Conservation (phyloP, 2,113 vertebrate genomes). For the Mesocricetus auratus region DNA sequence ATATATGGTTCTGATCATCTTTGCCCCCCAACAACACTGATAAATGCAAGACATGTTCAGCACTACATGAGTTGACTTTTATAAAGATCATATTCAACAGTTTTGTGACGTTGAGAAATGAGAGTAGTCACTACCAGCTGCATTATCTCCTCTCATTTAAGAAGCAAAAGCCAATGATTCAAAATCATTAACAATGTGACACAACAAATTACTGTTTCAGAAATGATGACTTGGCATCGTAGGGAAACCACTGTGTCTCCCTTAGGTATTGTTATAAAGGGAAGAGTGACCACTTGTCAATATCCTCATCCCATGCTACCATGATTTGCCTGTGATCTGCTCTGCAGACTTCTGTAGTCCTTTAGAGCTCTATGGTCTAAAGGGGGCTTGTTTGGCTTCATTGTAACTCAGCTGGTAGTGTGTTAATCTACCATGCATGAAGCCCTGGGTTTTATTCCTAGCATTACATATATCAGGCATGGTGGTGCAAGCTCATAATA, state of each 20-base stretch:
- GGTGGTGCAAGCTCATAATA: not conserved
- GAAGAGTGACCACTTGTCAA: not conserved
- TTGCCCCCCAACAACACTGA: conserved; percentile 21
- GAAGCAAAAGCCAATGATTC: conserved; percentile 1
- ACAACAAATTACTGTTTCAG: not conserved
- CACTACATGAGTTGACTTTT: not conserved
- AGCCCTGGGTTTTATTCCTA: not conserved
- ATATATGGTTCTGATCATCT: conserved; percentile 11
- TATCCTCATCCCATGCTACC: not conserved
- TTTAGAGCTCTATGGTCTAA: not conserved
- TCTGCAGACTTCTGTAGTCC: not conserved
- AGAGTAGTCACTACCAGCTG: not conserved
- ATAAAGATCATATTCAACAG: not conserved
- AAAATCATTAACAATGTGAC: not conserved
- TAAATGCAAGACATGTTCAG: not conserved
- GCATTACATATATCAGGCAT: not conserved
- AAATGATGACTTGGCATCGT: not conserved
- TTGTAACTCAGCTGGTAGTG: no score
- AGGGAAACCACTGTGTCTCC: not conserved
- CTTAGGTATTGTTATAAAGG: not conserved
- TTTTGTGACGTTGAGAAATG: not conserved
- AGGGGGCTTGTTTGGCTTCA: not conserved
- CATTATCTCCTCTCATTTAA: conserved; percentile 41
- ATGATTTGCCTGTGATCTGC: not conserved
- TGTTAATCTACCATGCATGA: not conserved